phyloP scores from a whole-genome alignment of 2,888 invertebrate genomes.

The Criorhina ranunculi region DNA sequence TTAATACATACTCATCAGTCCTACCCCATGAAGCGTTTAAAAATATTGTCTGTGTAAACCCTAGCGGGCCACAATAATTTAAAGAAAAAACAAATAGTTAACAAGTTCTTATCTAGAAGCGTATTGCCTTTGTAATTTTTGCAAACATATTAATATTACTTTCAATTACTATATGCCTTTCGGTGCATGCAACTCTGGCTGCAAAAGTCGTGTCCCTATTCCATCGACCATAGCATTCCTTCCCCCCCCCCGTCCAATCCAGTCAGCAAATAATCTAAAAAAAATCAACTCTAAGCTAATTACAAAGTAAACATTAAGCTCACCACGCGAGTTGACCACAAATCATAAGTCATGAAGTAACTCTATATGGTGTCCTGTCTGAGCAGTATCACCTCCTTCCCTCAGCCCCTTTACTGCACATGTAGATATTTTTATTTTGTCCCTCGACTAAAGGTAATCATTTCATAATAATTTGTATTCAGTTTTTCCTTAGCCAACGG shows the following conservation, averaged over 20 bases:
- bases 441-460: constrained; percentile 58
- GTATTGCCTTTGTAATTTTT: constrained; percentile 35
- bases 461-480: constrained; percentile 71
- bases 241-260: neutral
- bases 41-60: too few relatives aligned
- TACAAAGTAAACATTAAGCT: constrained; percentile 71
- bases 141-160: constrained; percentile 34
- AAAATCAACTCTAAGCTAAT: constrained; percentile 74
- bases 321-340: constrained; percentile 73
- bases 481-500: constrained; percentile 66
- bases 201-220: constrained; percentile 25
- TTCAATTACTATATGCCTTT: constrained; percentile 71
- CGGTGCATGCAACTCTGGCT: constrained; percentile 34
- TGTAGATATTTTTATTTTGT: constrained; percentile 42
- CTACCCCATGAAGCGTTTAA: too few relatives aligned
- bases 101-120: constrained; percentile 35
- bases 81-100: constrained; percentile 51
- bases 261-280: constrained; percentile 60
- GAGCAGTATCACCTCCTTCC: constrained; percentile 11
- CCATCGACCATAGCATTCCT: too few relatives aligned
- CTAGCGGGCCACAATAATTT: too few relatives aligned
- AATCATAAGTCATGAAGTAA: constrained; percentile 73
- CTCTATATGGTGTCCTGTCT: constrained; percentile 14
- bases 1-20: too few relatives aligned
- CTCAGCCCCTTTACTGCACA: neutral